Percentiles rank a stretch among this genome's conserved stretches.
Conservation (phyloP, 1,140 invertebrate species). For the Arctopsyche grandis region DNA sequence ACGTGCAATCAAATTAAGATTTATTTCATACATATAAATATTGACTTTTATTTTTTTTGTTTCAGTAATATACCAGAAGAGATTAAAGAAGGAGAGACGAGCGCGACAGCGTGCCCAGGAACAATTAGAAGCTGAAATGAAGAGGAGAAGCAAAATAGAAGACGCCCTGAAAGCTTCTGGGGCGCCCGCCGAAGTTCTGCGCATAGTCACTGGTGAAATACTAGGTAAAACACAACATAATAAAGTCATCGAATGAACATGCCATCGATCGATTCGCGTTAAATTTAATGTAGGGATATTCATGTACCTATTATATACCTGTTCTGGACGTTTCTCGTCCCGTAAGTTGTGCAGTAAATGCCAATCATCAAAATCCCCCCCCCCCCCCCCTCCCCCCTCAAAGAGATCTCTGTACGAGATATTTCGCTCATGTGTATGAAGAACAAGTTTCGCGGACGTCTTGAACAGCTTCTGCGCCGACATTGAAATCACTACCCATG, state of each 20-base stretch:
- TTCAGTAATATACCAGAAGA: conserved; percentile 87
- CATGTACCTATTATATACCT: conserved; percentile 14
- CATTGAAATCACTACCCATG: conserved; percentile 42
- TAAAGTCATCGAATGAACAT: background rate
- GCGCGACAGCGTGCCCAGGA: conserved; percentile 84
- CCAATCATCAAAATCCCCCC: conserved; percentile 45
- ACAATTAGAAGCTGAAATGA: conserved; percentile 82
- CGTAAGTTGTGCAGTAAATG: conserved; percentile 52
- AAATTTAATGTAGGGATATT: background rate
- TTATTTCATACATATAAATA: background rate
- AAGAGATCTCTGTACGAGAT: background rate
- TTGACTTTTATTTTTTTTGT: conserved; percentile 56
- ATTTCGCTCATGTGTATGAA: background rate
- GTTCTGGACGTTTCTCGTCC: conserved; percentile 45
- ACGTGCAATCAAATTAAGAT: background rate
- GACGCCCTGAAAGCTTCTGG: conserved; percentile 82
- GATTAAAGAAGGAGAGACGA: conserved; percentile 86
- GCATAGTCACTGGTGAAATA: conserved; percentile 79
- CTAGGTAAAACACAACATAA: conserved; percentile 40
- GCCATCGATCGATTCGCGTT: background rate
- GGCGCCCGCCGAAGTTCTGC: conserved; percentile 77
- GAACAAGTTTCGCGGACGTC: conserved; percentile 41
- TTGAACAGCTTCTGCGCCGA: conserved; percentile 16
- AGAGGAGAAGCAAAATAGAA: conserved; percentile 79
- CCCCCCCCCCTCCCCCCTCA: no score